These are phyloP conservation scores for Tridacna gigas DNA, from an alignment of 2,888 invertebrate species.

Conservation along the genomic window DNA sequence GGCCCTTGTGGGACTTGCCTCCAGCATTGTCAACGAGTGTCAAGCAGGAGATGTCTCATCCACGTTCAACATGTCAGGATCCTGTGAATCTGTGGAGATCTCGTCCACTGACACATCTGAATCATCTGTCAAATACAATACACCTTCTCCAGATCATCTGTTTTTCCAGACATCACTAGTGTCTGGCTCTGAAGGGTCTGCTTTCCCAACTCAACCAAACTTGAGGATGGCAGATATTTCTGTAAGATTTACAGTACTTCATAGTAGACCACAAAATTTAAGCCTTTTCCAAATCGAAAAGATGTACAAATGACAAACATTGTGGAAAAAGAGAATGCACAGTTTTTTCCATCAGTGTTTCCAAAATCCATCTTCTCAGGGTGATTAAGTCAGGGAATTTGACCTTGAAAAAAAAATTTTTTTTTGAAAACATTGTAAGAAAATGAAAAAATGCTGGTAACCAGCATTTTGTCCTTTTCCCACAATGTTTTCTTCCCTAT, in stretches of 20 bases:
- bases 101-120: slow-evolving; percentile 25
- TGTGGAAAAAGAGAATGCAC: too few relatives aligned
- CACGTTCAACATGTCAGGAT: slow-evolving; percentile 46
- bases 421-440: too few relatives aligned
- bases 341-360: too few relatives aligned
- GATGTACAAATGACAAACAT: too few relatives aligned
- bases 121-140: slow-evolving; percentile 13
- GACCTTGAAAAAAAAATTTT: too few relatives aligned
- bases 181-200: slow-evolving; percentile 44
- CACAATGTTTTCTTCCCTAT: too few relatives aligned
- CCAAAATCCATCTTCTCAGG: too few relatives aligned
- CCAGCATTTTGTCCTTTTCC: too few relatives aligned
- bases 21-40: slow-evolving; percentile 60
- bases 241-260: slow-evolving; percentile 25
- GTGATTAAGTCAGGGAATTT: too few relatives aligned
- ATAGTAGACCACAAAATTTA: too few relatives aligned
- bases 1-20: slow-evolving; percentile 42
- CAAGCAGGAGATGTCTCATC: slow-evolving; percentile 50
- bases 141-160: slow-evolving; percentile 46
- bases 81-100: slow-evolving; percentile 41
- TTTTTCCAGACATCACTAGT: slow-evolving; percentile 29
- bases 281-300: too few relatives aligned
- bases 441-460: too few relatives aligned
- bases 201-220: slow-evolving; percentile 45
- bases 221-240: slow-evolving; percentile 34